Base-by-base conservation (phyloP, 2,113 vertebrate genomes). In the Lepidothrix coronata region DNA sequence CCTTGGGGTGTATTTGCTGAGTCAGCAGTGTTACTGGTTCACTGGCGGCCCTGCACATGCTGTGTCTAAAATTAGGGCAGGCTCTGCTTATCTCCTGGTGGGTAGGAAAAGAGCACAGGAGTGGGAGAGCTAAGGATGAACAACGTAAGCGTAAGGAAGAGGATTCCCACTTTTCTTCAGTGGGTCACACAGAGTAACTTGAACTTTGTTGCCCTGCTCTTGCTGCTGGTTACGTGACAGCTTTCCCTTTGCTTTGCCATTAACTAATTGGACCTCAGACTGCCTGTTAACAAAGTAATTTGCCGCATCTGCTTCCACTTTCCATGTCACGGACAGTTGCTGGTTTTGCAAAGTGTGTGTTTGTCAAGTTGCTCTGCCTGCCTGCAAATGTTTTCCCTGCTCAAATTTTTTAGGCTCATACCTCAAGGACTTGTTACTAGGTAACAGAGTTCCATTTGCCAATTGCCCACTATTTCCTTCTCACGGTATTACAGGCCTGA, bases 401-500 rank as follows among this genome's bases (percentile, higher is more conserved):
- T 89, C 87, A 59, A 77, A 62, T 74, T 96, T 89, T 96, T 92
- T 97, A 98, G 98, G 98, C 81, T 95, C 77, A 39, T 97, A 96
- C 97, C 97, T 97, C 96, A 88, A 96, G 97, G 97, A 97, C 97
- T 97, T 79, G 98, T 98, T 98, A 98, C 99, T 98, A 98, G 97
- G 98, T 98, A 99, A 99, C 98, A 97, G 96, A 98, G 97, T 97
- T 97, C 98, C 98, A 98, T 98, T 98, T 97, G 97, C 98, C 97
- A 97, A 97, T 98, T 98, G 99, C 98, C 95, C 98, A 98, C 98
- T 98, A 98, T 99, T 99, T 99, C 98, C 98, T 99, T 97, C 97
- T 98, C 98, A 95, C 97, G 89, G 92, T 98, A 98, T 98, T 97
- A 98, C 98, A 98, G 98, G 97, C 98, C 98, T 98, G 98, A 98